These are phyloP conservation scores for Pedetes capensis DNA, from an alignment of 2,113 vertebrate genomes.

Conservation along the genomic window DNA sequence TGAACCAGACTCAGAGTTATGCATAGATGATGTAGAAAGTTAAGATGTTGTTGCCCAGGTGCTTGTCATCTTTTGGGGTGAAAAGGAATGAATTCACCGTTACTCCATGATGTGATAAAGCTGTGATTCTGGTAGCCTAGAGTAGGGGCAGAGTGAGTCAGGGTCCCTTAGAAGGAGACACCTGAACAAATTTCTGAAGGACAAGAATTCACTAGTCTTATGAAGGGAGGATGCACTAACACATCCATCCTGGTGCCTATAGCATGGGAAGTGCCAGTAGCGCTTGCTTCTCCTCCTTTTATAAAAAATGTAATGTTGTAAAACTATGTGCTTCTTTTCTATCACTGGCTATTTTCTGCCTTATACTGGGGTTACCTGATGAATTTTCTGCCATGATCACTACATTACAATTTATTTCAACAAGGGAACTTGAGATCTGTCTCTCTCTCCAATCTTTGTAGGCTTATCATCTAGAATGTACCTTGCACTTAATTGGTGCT, in stretches of 20 bases:
- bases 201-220: not conserved
- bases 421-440: not conserved
- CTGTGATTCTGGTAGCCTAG: not conserved
- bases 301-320: not conserved
- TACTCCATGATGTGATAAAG: not conserved
- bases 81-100: not conserved
- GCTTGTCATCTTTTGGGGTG: not conserved
- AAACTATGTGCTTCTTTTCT: not conserved
- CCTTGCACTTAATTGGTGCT: not conserved
- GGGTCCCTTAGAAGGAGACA: not conserved
- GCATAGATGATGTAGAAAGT: not conserved
- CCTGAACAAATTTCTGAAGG: not conserved
- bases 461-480: not conserved
- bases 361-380: not conserved
- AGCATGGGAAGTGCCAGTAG: not conserved
- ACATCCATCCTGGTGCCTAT: not conserved
- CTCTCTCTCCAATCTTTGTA: not conserved
- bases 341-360: not conserved
- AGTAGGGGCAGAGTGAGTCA: not conserved
- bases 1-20: not conserved
- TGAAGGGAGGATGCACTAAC: not conserved
- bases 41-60: not conserved
- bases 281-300: too few relatives aligned
- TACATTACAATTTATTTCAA: not conserved
- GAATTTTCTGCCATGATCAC: not conserved